phyloP scores from a whole-genome alignment of 1,140 invertebrate genomes.

The Saccostrea glomerata region DNA sequence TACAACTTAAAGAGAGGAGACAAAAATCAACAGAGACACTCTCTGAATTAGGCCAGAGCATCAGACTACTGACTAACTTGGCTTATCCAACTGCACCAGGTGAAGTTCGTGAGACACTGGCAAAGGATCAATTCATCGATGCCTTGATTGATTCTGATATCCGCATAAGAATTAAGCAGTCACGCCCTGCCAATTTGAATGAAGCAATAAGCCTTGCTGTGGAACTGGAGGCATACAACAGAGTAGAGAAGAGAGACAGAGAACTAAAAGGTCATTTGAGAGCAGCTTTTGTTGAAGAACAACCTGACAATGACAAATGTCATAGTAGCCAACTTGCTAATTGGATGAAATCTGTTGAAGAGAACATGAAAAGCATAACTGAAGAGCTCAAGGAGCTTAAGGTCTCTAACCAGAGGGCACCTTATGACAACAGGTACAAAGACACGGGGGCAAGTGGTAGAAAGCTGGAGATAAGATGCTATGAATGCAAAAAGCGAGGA shows the following conservation, averaged over 20 bases:
- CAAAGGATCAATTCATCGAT: slow-evolving; percentile 28
- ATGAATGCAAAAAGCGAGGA: too few species aligned
- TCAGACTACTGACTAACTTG: slow-evolving; percentile 22
- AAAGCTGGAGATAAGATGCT: too few species aligned
- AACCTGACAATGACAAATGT: too few species aligned
- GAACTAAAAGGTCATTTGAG: too few species aligned
- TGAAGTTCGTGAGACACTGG: slow-evolving; percentile 12
- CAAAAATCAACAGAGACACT: slow-evolving; percentile 22
- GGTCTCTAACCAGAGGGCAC: too few species aligned
- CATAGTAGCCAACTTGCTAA: too few species aligned
- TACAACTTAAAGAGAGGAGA: slow-evolving; percentile 41
- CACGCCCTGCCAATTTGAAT: slow-evolving; percentile 1
- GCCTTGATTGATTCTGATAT: not conserved
- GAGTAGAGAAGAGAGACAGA: too few species aligned
- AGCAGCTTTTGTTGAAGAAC: too few species aligned
- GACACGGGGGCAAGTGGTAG: not conserved
- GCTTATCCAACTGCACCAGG: slow-evolving; percentile 1
- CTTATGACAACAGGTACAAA: not conserved
- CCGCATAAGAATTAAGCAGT: not conserved
- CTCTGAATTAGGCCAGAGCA: slow-evolving; percentile 31
- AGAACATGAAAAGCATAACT: too few species aligned
- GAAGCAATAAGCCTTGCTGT: slow-evolving; percentile 4
- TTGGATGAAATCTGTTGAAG: too few species aligned
- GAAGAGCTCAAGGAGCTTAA: too few species aligned
- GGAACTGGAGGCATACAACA: not conserved